Evolutionary conservation across 2,888 invertebrate genomes (phyloP).

Genomic region (Cryptocephalus moraei): DNA sequence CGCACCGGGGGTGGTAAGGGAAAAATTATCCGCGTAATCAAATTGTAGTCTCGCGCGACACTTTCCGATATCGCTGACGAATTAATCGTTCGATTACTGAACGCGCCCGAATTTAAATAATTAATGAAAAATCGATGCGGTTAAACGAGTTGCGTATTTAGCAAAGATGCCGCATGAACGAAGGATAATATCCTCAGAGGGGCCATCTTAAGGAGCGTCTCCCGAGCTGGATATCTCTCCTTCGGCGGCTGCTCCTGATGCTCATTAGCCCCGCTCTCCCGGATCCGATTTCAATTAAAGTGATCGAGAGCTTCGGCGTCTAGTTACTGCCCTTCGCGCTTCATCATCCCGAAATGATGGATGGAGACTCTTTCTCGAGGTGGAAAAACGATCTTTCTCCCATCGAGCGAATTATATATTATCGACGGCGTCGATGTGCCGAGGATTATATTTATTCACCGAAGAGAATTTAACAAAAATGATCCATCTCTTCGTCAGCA

Average conservation of each 20-base stretch:
- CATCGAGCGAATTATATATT: too few species aligned
- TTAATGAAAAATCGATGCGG: slow-evolving; percentile 30
- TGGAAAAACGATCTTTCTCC: too few species aligned
- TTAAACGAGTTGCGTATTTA: slow-evolving; percentile 31
- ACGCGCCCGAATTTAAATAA: slow-evolving; percentile 17
- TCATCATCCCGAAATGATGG: slow-evolving; percentile 33
- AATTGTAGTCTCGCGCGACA: too few species aligned
- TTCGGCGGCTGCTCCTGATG: slow-evolving; percentile 22
- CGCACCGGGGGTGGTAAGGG: too few species aligned
- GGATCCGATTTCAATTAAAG: slow-evolving; percentile 39
- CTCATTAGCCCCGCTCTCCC: slow-evolving; percentile 30
- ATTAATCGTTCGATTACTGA: too few species aligned
- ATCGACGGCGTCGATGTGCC: too few species aligned
- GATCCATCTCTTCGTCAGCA: too few species aligned
- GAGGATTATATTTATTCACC: too few species aligned
- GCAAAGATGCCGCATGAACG: slow-evolving; percentile 23
- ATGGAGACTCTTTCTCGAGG: slow-evolving; percentile 15
- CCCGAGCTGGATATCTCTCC: slow-evolving; percentile 16
- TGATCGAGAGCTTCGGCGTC: slow-evolving; percentile 37
- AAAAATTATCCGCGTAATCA: too few species aligned
- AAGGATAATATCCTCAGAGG: slow-evolving; percentile 32
- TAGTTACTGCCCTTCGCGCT: slow-evolving; percentile 33
- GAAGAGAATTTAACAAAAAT: too few species aligned
- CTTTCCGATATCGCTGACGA: too few species aligned
- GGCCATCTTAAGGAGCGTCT: slow-evolving; percentile 28